Evolutionary conservation across 2,113 vertebrate species (phyloP), one percentile per base, ranked within the genome.

Genomic region (human (Homo sapiens)): DNA sequence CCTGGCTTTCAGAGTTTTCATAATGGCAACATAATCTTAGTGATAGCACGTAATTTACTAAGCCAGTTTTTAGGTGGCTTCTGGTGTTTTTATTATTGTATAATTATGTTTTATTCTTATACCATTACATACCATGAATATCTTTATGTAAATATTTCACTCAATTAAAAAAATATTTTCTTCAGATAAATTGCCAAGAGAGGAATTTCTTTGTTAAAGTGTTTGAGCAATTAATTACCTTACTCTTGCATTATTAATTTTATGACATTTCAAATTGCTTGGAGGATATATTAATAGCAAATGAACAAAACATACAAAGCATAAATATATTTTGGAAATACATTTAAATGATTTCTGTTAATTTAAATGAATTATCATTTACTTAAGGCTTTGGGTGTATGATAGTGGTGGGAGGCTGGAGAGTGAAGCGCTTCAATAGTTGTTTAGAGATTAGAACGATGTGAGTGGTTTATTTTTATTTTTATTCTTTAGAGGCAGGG

Each of bases 111-210:
- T 84, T 81, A 40, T 45, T 90, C 50, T 84, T 83, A 43, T 43
- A 27, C 25, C 43, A 16, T 81, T 75, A 43, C 8, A 20, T 40
- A 40, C 22, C 23, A 14, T 73, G 75, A 80, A 25, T 89, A 83
- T 80, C 66, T 95, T 92, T 23, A 45, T 55, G 59, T 8, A 68
- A 3, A 6, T 94, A 75, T 68, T 96, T 94, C 23, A 68, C 82
- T 96, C 90, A 38, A 52, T 87, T 89, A 70, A 45, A 90, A 89
- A 40, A 38, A 75, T n/a, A 20, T 40, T 86, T 88, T 90, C 76
- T 84, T 83, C 80, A 72, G 32, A 43, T 88, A 80, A 75, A n/a
- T 92, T 50, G 1, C 11, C 13, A 3, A 22, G 7, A 92, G 48
- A 96, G 43, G 59, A 80, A 38, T 64, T 93, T 61, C 32, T 70